Conservation (phyloP, 2,888 invertebrate species). For the Rhingia campestris region DNA sequence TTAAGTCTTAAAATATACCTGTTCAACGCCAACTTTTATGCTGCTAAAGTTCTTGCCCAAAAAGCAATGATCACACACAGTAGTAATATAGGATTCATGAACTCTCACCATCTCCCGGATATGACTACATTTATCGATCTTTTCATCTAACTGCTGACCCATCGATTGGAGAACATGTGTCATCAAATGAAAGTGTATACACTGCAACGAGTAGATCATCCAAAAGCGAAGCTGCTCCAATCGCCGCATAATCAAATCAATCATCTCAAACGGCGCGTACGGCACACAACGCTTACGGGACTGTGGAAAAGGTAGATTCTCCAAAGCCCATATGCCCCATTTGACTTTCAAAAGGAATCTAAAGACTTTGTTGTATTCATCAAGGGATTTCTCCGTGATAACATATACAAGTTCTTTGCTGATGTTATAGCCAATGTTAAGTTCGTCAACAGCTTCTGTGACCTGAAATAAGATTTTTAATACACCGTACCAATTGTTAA, state of each 20-base stretch:
- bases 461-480: slow-evolving; percentile 68
- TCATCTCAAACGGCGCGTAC: slow-evolving; percentile 78
- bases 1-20: slow-evolving; percentile 65
- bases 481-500: no score
- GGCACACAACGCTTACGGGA: slow-evolving; percentile 76
- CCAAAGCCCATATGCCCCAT: slow-evolving; percentile 84
- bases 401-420: slow-evolving; percentile 78
- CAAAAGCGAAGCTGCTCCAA: slow-evolving; percentile 84
- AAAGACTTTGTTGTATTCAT: slow-evolving; percentile 82
- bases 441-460: slow-evolving; percentile 79
- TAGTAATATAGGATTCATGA: slow-evolving; percentile 80
- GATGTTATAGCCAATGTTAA: slow-evolving; percentile 78
- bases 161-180: slow-evolving; percentile 82
- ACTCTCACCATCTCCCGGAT: slow-evolving; percentile 79
- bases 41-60: slow-evolving; percentile 75
- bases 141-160: slow-evolving; percentile 79
- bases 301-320: slow-evolving; percentile 82
- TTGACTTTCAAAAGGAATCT: slow-evolving; percentile 84
- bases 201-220: slow-evolving; percentile 84
- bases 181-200: slow-evolving; percentile 84
- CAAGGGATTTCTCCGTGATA: slow-evolving; percentile 77
- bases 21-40: slow-evolving; percentile 79
- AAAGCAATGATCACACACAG: slow-evolving; percentile 79
- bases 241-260: slow-evolving; percentile 81
- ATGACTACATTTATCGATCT: slow-evolving; percentile 77